Evolutionary conservation across 2,888 invertebrate genomes (phyloP), one percentile per base, ranked within the genome.

Genomic region (Agonopterix subpropinquella): DNA sequence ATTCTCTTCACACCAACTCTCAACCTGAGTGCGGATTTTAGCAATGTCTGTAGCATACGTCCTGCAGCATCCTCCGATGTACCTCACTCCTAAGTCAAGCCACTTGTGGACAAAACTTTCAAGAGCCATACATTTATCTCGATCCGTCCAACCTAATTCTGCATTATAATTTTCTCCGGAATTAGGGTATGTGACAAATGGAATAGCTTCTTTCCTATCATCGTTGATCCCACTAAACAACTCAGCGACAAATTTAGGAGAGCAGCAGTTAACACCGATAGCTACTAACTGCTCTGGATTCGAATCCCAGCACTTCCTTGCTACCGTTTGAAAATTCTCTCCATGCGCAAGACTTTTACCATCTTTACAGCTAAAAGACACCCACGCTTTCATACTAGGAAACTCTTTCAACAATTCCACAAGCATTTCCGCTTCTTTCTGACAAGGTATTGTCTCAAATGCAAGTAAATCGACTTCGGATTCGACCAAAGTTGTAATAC

Each of bases 11-110:
- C 62, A 47, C 77, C 79, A 81, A 28, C 53, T 56, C 44, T 67
- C 48, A 2, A 77, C 75, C 60, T 75, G 58, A 13, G 53, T 55
- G 18, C 62, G 59, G 52, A 96, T 94, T 47, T 89, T 88, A 15
- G 85, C 81, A 47, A 98, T 92, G 70, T 97, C 96, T 4, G 91
- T 87, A 0, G 94, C 93, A 57, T 92, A 92, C 0, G 96, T 95
- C 59, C 96, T 89, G 78, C 98, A 98, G 69, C 98, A 98, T 0
- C 98, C 97, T 11, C 98, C 98, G 45, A 98, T 89, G 70, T 93
- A 95, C 51, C 89, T 90, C 1, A 95, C 95, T 1, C 97, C 97
- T 8, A 93, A 69, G 50, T 93, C 89, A 18, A 95, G 71, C 97
- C 97, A 98, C 53, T 92, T 91, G 0, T 90, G 83, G 0, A 96